phyloP scores from a whole-genome alignment of 2,888 invertebrate genomes.

The Tromatobia lineatoria region DNA sequence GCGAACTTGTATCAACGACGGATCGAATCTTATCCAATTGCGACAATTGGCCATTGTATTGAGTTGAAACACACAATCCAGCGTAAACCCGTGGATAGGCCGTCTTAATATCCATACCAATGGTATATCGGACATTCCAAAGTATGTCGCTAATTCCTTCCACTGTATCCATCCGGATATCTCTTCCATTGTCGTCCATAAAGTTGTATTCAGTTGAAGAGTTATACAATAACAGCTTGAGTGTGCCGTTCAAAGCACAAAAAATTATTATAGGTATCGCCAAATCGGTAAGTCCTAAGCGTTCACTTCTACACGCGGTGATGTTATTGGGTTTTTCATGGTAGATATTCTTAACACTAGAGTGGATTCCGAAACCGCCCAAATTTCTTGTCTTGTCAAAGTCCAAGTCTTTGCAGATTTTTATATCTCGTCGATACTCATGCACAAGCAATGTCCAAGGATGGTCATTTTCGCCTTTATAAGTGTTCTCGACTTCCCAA shows the following conservation, averaged over 20 bases:
- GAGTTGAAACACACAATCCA: neutral
- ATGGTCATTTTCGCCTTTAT: slow-evolving; percentile 5
- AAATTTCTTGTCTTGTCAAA: no score
- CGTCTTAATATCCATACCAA: neutral
- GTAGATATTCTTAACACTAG: no score
- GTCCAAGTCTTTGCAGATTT: no score
- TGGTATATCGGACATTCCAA: neutral
- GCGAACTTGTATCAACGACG: neutral
- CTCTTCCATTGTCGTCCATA: neutral
- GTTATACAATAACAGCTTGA: neutral
- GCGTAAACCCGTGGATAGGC: neutral
- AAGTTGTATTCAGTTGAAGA: no score
- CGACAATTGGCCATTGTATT: neutral
- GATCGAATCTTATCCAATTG: slow-evolving; percentile 17
- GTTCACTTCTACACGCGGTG: neutral
- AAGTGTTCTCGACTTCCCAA: slow-evolving; percentile 54
- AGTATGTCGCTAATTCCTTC: neutral
- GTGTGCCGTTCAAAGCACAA: slow-evolving; percentile 8
- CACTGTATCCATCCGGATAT: neutral
- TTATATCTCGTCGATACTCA: no score
- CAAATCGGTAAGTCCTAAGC: neutral
- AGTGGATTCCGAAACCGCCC: no score
- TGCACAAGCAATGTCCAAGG: no score
- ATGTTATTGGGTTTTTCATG: no score
- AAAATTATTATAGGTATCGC: neutral